Evolutionary conservation across 2,797 vertebrate species (phyloP), one percentile per base, ranked within the genome.

Genomic region (Acanthopagrus latus): DNA sequence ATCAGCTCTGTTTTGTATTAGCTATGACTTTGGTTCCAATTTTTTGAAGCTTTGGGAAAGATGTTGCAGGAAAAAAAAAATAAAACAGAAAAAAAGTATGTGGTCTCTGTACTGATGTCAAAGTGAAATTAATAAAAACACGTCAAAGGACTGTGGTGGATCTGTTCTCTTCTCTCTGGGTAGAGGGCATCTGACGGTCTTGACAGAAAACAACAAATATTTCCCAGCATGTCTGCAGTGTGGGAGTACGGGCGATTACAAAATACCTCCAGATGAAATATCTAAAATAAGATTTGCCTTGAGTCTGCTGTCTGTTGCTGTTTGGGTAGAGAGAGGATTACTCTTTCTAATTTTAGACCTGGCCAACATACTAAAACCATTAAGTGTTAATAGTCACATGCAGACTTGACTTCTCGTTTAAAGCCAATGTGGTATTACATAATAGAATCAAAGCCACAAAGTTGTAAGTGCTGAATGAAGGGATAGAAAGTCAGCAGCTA

Each of bases 101-200:
- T 95, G 91, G 89, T 94, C 86, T 93, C 92, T 95, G 93, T 95
- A 93, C 93, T 95, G 92, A 94, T 95, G 95, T 95, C 90, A 89
- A 94, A 93, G 93, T 95, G 91, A 93, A 95, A 93, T 94, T 85
- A 96, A 95, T 96, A 96, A 96, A 95, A 94, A 91, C 83, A 81
- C 80, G 74, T 93, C 71, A 92, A 93, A 92, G 89, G 79, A 91
- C 48, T 3, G 12, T 25, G 58, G 41, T 78, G 52, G 3, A 7
- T 85, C 11, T 85, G 0, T 85, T 85, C 7, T 44, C 27, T 47
- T 64, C 14, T 70, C 11, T 65, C 6, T 41, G 0, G 5, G n/a
- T 50, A 16, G 65, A 51, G n/a, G n/a, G 7, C 27, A n/a, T 27
- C 5, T 1, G 7, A 43, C 43, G 25, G 21, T 48, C 5, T 41